Evolutionary conservation across 2,113 vertebrate genomes (phyloP).

Genomic region (Brachyhypopomus gauderio): DNA sequence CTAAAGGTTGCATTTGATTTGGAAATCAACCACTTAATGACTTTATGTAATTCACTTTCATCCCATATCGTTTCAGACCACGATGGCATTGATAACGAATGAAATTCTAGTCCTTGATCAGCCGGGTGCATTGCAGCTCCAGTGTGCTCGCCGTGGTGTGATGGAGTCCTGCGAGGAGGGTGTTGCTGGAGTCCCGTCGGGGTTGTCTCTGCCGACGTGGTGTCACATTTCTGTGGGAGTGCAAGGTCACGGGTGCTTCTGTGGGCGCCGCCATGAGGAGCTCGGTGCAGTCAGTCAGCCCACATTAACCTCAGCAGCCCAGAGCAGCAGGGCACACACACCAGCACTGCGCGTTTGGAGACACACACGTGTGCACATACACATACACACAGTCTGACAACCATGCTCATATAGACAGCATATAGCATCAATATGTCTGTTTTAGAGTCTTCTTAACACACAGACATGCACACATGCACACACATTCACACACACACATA

Average conservation of each 20-base stretch:
- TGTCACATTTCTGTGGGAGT: constrained; percentile 43
- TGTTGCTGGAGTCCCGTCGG: not conserved
- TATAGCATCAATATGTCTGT: constrained; percentile 17
- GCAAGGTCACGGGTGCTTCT: constrained; percentile 45
- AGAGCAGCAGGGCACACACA: constrained; percentile 33
- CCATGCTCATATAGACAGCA: not conserved
- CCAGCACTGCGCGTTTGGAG: too few species aligned
- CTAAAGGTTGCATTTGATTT: constrained; percentile 30
- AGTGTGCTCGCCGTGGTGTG: not conserved
- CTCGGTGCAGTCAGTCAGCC: constrained; percentile 47
- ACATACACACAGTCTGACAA: constrained; percentile 17
- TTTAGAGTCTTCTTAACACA: not conserved
- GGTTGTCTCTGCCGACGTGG: constrained; percentile 32
- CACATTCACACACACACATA: constrained; percentile 21
- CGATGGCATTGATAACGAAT: not conserved
- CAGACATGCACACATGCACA: constrained; percentile 2
- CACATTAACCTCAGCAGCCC: constrained; percentile 51
- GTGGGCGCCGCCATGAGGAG: constrained; percentile 39
- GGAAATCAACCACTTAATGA: constrained; percentile 37
- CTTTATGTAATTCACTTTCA: not conserved
- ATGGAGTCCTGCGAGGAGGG: constrained; percentile 24
- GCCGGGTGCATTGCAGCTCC: not conserved
- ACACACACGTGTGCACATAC: constrained; percentile 17
- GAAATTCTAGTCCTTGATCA: not conserved
- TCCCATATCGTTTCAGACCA: not conserved